These are phyloP conservation scores for Muscicapa comitata DNA, from an alignment of 2,797 vertebrate genomes.

Conservation along the genomic window DNA sequence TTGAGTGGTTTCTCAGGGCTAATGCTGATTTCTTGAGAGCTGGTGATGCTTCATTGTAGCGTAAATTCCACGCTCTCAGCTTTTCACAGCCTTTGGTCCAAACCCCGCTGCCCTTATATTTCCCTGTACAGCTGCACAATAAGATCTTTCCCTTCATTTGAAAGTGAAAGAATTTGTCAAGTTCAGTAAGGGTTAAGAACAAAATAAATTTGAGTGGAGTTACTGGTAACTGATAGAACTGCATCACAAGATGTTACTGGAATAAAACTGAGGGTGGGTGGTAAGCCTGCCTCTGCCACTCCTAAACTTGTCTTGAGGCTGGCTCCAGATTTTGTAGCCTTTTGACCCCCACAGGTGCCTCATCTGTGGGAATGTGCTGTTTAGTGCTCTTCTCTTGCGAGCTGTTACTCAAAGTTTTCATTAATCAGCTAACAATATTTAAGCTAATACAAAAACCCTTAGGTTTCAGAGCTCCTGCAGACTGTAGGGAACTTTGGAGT, in stretches of 20 bases:
- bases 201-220: neutral
- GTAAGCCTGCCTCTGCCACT: neutral
- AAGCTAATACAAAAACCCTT: neutral
- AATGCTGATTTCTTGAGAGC: neutral
- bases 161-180: neutral
- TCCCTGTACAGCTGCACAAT: neutral
- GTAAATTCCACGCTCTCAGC: rapidly evolving
- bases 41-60: neutral
- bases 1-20: neutral
- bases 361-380: neutral
- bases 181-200: neutral
- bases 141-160: neutral
- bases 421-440: neutral
- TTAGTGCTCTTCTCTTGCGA: neutral
- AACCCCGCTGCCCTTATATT: rapidly evolving
- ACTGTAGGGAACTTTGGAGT: neutral
- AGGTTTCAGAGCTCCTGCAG: neutral
- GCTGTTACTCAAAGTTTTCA: neutral
- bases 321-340: neutral
- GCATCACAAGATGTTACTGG: neutral
- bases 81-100: neutral
- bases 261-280: neutral
- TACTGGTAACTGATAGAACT: neutral
- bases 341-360: neutral
- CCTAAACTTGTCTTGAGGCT: neutral